Evolutionary conservation across 2,888 invertebrate species (phyloP).

Genomic region (Apodemia duryi): DNA sequence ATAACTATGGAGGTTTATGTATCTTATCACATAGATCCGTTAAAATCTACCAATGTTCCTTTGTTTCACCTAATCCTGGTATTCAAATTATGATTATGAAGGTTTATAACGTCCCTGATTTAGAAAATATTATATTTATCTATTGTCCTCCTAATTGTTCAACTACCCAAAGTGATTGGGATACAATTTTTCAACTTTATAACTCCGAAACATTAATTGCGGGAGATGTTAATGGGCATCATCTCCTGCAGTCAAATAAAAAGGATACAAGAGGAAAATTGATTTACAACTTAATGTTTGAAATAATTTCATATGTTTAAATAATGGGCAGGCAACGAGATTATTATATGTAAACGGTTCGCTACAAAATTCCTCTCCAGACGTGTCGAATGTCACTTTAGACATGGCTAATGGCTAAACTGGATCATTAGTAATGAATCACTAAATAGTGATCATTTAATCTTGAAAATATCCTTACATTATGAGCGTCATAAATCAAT

Average conservation of each 20-base stretch:
- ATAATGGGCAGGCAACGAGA: conserved; percentile 1
- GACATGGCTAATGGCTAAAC: background rate
- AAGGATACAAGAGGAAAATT: conserved; percentile 19
- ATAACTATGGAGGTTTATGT: conserved; percentile 17
- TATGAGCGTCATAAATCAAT: background rate
- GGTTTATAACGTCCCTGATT: conserved; percentile 11
- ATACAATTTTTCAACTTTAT: conserved; percentile 16
- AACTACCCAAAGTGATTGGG: conserved; percentile 19
- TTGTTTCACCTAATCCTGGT: background rate
- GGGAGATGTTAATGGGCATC: conserved; percentile 22
- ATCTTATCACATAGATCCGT: conserved; percentile 12
- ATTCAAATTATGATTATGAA: conserved; percentile 11
- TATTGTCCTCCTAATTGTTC: conserved; percentile 21
- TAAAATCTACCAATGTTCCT: background rate
- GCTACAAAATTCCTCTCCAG: no score
- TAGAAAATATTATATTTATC: conserved; percentile 19
- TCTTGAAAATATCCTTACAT: background rate
- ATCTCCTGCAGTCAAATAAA: conserved; percentile 18
- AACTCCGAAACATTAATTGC: conserved; percentile 12
- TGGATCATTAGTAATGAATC: background rate
- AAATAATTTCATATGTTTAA: conserved; percentile 16
- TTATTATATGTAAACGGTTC: background rate
- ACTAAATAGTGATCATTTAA: background rate
- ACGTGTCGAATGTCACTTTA: no score
- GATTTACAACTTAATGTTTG: conserved; percentile 11